Conservation (phyloP, 23 tunicate genomes). For the Trididemnum miniatum region DNA sequence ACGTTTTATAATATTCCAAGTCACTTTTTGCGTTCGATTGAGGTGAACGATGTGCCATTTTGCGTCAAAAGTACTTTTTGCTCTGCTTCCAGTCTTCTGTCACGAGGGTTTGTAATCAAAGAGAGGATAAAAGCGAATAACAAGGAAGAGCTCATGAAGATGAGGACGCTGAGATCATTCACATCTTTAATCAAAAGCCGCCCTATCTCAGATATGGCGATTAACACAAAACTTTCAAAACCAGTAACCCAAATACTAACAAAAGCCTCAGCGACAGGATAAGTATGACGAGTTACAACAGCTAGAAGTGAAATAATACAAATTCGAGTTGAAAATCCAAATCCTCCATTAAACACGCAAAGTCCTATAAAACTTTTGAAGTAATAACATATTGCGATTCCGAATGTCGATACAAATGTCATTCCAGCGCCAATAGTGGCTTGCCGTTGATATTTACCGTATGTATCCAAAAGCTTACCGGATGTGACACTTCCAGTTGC, state of each 20-base stretch:
- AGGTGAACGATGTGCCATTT: no score
- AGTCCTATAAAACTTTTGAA: neutral
- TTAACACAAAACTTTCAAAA: slow-evolving; percentile 8
- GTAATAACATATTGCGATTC: neutral
- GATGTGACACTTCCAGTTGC: slow-evolving; percentile 7
- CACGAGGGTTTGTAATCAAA: neutral
- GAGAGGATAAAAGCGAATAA: neutral
- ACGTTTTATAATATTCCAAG: no score
- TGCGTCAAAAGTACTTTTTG: no score
- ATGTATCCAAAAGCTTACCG: neutral
- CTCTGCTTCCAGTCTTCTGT: slow-evolving; percentile 6
- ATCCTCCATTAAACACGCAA: slow-evolving; percentile 1
- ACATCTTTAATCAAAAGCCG: neutral
- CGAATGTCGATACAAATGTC: slow-evolving; percentile 6
- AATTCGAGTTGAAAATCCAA: slow-evolving; percentile 16
- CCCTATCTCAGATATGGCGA: neutral
- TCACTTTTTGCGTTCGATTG: no score
- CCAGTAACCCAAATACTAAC: slow-evolving; percentile 17
- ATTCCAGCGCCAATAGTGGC: slow-evolving; percentile 11
- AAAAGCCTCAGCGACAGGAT: slow-evolving; percentile 13
- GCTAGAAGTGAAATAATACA: slow-evolving; percentile 13
- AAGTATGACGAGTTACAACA: slow-evolving; percentile 23
- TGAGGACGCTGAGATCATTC: neutral
- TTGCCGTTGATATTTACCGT: neutral
- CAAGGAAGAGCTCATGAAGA: neutral